Evolutionary conservation across 2,113 vertebrate species (phyloP), one percentile per base, ranked within the genome.

Genomic region (Engystomops pustulosus): DNA sequence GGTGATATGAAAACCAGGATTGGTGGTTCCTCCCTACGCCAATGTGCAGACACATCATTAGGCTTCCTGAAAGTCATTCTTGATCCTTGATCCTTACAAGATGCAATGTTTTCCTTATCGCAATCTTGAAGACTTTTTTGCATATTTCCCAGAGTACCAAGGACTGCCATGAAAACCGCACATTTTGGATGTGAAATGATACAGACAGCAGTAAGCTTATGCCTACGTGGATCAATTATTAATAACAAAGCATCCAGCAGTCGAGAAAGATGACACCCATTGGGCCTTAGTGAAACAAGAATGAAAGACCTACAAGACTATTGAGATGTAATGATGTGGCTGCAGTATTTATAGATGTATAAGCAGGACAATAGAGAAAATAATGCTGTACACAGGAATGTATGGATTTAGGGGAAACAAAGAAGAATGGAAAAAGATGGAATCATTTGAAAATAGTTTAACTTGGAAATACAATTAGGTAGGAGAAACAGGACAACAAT

Each of bases 171-270:
- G n/a, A n/a, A n/a, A n/a, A n/a, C n/a, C n/a, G n/a, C n/a, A n/a
- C n/a, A n/a, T n/a, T n/a, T n/a, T n/a, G n/a, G n/a, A n/a, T n/a
- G n/a, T n/a, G n/a, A n/a, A n/a, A n/a, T n/a, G n/a, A n/a, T n/a
- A n/a, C n/a, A n/a, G n/a, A n/a, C n/a, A 30, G 11, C 23, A 62
- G 23, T 30, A 62, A 62, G 12, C 58, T n/a, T n/a, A n/a, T n/a
- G n/a, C n/a, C n/a, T n/a, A n/a, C n/a, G n/a, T 30, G 58, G 58
- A 62, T 62, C 58, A 62, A 62, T 30, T 14, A 62, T 62, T 62
- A 62, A 30, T 62, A 62, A 30, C 58, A 62, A 30, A 62, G 58
- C 15, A 30, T 62, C 58, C 11, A 30, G 58, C 58, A 27, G 58
- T 14, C 23, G 30, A 62, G 58, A 62, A 62, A 27, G 11, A 62